These are phyloP conservation scores for Microplitis demolitor DNA, from an alignment of 1,140 invertebrate genomes.

Conservation along the genomic window DNA sequence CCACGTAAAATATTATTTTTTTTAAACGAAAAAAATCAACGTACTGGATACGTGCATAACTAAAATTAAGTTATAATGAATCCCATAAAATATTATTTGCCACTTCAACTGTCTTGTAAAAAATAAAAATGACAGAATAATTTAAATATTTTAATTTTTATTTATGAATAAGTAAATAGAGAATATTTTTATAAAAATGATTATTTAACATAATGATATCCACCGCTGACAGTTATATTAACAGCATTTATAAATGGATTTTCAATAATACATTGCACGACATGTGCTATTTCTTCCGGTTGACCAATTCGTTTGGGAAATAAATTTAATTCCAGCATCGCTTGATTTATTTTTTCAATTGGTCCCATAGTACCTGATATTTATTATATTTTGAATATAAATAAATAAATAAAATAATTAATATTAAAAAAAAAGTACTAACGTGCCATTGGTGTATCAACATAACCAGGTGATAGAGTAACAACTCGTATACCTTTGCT, in stretches of 20 bases:
- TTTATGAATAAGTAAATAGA: too few species aligned
- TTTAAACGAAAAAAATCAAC: slow-evolving; percentile 20
- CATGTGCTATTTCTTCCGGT: slow-evolving; percentile 86
- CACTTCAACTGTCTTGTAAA: background rate
- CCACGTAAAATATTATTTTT: too few species aligned
- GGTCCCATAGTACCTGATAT: background rate
- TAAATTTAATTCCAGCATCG: slow-evolving; percentile 55
- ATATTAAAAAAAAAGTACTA: background rate
- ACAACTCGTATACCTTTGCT: slow-evolving; percentile 40
- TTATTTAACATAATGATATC: slow-evolving; percentile 10
- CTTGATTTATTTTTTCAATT: background rate
- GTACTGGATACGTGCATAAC: background rate
- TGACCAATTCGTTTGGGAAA: slow-evolving; percentile 87
- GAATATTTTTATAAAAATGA: background rate
- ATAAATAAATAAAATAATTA: background rate
- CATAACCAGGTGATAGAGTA: slow-evolving; percentile 33
- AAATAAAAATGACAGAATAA: background rate
- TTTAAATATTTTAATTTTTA: too few species aligned
- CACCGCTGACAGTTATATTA: slow-evolving; percentile 33
- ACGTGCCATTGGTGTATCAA: slow-evolving; percentile 37
- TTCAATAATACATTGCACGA: slow-evolving; percentile 85
- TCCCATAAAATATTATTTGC: background rate
- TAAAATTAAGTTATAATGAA: too few species aligned
- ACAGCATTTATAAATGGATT: slow-evolving; percentile 73
- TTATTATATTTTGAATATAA: too few species aligned